Evolutionary conservation across 2,113 vertebrate species (phyloP).

Genomic region (Callopanchax toddi): DNA sequence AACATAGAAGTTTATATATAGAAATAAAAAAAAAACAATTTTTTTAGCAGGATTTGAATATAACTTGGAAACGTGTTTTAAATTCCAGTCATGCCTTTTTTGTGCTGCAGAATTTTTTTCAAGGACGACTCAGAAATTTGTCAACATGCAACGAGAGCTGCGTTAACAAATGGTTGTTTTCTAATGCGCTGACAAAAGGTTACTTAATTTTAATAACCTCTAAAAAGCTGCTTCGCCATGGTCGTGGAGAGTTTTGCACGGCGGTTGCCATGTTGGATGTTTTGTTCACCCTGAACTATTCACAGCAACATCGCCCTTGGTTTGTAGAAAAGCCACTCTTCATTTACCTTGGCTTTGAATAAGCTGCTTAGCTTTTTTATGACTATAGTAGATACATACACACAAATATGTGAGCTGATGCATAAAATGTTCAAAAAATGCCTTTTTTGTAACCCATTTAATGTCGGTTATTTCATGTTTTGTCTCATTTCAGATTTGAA

Average conservation of each 20-base stretch:
- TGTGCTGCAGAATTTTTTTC: conserved; percentile 2
- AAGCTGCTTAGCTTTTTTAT: not conserved
- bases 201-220: not conserved
- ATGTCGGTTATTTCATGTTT: too few species aligned
- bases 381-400: too few species aligned
- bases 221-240: not conserved
- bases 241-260: not conserved
- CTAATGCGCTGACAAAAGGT: not conserved
- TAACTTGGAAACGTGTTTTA: conserved; percentile 2
- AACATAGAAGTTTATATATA: not conserved
- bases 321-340: not conserved
- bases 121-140: not conserved
- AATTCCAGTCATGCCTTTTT: conserved; percentile 12
- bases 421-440: too few species aligned
- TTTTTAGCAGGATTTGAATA: not conserved
- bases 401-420: too few species aligned
- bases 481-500: too few species aligned
- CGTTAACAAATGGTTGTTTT: not conserved
- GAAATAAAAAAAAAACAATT: not conserved
- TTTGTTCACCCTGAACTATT: not conserved
- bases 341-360: not conserved
- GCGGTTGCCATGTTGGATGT: not conserved
- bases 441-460: too few species aligned
- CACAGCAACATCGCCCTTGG: not conserved
- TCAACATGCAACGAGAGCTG: not conserved